These are phyloP conservation scores for Trichogramma dendrolimi DNA, from an alignment of 2,888 invertebrate species.

Conservation along the genomic window DNA sequence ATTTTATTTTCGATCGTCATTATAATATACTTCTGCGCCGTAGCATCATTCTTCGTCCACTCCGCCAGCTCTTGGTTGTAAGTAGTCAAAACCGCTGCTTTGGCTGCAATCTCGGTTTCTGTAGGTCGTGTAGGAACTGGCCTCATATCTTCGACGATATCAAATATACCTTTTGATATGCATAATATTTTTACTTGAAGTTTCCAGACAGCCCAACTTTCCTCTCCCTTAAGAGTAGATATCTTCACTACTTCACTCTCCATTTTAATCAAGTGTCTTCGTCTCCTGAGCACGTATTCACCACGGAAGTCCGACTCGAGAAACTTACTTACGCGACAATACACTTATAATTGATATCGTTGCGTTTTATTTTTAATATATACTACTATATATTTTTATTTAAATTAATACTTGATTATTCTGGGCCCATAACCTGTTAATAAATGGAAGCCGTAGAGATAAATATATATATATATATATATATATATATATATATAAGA, in stretches of 20 bases:
- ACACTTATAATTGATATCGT: no score
- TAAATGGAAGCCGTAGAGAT: no score
- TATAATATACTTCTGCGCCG: conserved; percentile 20
- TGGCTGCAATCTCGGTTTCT: not conserved
- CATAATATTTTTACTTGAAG: conserved; percentile 18
- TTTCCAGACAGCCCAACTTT: conserved; percentile 24
- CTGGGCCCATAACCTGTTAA: conserved; percentile 18
- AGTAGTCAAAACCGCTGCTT: not conserved
- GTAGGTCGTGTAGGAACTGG: not conserved
- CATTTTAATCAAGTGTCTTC: conserved; percentile 13
- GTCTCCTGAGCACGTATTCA: no score
- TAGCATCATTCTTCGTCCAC: conserved; percentile 19
- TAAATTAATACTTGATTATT: not conserved
- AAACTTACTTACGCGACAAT: no score
- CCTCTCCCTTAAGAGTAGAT: conserved; percentile 6
- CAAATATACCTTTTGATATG: conserved; percentile 13
- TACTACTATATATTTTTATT: not conserved
- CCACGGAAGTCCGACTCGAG: no score
- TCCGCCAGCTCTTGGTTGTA: conserved; percentile 1
- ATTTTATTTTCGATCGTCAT: conserved; percentile 19
- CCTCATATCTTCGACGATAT: conserved; percentile 6
- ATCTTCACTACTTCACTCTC: conserved; percentile 13
- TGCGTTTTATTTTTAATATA: no score
- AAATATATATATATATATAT: no score
- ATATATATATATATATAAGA: no score